Conservation (phyloP, 1,140 invertebrate species). For the Drosophila nebulosa region DNA sequence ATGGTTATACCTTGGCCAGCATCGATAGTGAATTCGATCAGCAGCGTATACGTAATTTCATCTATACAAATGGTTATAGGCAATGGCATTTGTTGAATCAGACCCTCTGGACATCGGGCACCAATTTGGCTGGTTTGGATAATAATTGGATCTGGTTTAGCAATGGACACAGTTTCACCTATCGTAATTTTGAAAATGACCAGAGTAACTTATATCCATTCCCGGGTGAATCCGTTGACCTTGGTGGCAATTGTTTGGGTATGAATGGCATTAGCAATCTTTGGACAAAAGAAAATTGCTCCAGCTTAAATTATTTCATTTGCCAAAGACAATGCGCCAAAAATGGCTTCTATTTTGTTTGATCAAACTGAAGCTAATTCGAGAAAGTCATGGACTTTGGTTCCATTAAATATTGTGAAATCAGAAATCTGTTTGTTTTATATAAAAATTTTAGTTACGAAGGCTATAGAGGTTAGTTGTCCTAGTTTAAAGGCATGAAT, state of each 20-base stretch:
- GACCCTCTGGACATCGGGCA: constrained; percentile 38
- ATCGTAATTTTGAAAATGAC: constrained; percentile 35
- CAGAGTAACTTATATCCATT: too few relatives aligned
- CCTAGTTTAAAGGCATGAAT: too few relatives aligned
- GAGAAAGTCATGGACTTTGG: too few relatives aligned
- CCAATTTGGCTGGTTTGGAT: constrained; percentile 16
- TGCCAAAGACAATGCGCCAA: constrained; percentile 27
- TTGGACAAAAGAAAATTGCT: constrained; percentile 21
- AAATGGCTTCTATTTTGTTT: too few relatives aligned
- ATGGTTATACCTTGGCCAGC: constrained; percentile 38
- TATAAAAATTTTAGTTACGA: too few relatives aligned
- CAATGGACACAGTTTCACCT: constrained; percentile 32
- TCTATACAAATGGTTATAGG: constrained; percentile 1
- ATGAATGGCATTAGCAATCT: constrained; percentile 16
- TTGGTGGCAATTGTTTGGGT: not conserved
- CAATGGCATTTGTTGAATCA: constrained; percentile 16
- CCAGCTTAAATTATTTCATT: constrained; percentile 5
- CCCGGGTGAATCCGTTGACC: too few relatives aligned
- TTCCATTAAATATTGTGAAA: not conserved
- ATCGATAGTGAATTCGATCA: constrained; percentile 30
- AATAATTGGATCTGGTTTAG: constrained; percentile 41
- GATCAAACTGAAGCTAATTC: too few relatives aligned
- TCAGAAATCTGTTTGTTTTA: not conserved
- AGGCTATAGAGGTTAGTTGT: too few relatives aligned
- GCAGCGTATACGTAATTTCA: constrained; percentile 23